Base-by-base conservation (phyloP, 2,113 vertebrate species). In the Lophius piscatorius region DNA sequence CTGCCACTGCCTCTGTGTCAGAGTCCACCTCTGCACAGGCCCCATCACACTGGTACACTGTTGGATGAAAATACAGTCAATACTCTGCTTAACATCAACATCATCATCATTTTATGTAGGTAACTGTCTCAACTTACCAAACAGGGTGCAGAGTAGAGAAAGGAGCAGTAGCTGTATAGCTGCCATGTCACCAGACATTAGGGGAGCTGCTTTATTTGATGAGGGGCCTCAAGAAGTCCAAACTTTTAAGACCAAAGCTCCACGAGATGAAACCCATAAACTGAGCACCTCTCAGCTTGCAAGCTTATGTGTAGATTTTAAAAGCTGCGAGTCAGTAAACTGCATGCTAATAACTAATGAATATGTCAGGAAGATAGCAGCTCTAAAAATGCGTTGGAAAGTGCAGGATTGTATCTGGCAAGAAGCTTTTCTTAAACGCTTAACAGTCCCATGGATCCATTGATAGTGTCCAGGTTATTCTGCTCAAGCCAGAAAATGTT, bases 21-120 rank as follows among this genome's bases (percentile, higher is more conserved):
- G 95, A 93, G 22, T 94, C 93, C 68, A 95, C 94, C 74, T 97
- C 95, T 28, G 95, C 94, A 18, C 95, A 97, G 40, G 95, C 95
- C 2, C 89, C 90, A 0, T 74, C 59, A 20, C 84, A 70, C 47
- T 40, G 59, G 39, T 46, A 45, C 29, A 76, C 79, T 88, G 83
- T 42, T 17, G 2, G 18, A 6, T 35, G 10, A 14, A 51, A 2
- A 26, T 1, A 7, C 8, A 29, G 2, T 12, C 11, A n/a, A 2
- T 16, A 3, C 16, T 9, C 3, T 8, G 29, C 5, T 31, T 3
- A 31, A 10, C 29, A 31, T 9, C 5, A 31, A 10, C 2, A 10
- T 5, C 29, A 10, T 10, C 12, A 28, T 7, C 4, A 17, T 17
- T 46, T 0, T 18, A 4, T 7, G 20, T 41, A 5, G n/a, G n/a